Percentiles rank a stretch among this genome's conserved stretches.
Conservation (phyloP, 2,888 invertebrate species). For the Ennomos fuscantarius region DNA sequence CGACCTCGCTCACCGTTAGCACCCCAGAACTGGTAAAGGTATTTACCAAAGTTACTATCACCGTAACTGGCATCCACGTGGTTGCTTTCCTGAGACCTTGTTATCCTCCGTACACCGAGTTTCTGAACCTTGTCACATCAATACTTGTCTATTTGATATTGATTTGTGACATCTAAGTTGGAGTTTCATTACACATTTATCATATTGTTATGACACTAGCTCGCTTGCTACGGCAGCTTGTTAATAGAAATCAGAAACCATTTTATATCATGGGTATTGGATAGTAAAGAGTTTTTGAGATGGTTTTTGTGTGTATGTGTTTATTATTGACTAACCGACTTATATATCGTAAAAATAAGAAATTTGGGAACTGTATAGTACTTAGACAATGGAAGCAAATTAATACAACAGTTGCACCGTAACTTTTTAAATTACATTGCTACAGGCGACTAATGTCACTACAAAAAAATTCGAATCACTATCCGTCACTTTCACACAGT, state of each 20-base stretch:
- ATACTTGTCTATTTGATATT: constrained; percentile 33
- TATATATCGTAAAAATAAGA: too few species aligned
- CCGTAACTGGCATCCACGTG: constrained; percentile 8
- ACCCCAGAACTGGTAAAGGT: constrained; percentile 41
- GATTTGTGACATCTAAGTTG: constrained; percentile 29
- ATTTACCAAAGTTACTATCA: constrained; percentile 10
- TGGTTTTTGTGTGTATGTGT: too few species aligned
- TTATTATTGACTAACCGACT: too few species aligned
- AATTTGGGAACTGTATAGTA: not conserved
- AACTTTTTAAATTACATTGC: constrained; percentile 70
- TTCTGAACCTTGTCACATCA: constrained; percentile 32
- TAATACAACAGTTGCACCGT: constrained; percentile 70
- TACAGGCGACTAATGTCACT: constrained; percentile 54
- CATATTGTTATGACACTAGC: constrained; percentile 21
- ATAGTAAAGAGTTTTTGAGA: not conserved
- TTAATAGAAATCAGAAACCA: constrained; percentile 10
- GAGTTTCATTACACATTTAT: constrained; percentile 30
- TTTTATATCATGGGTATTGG: not conserved
- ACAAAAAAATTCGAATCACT: constrained; percentile 49
- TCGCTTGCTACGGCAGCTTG: not conserved
- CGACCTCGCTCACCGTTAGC: constrained; percentile 47
- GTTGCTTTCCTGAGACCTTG: constrained; percentile 31
- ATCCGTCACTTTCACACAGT: constrained; percentile 52
- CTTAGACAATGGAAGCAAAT: constrained; percentile 61
- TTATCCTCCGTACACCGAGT: constrained; percentile 40